Evolutionary conservation across 2,797 vertebrate genomes (phyloP).

Genomic region (Taenioides sp.): DNA sequence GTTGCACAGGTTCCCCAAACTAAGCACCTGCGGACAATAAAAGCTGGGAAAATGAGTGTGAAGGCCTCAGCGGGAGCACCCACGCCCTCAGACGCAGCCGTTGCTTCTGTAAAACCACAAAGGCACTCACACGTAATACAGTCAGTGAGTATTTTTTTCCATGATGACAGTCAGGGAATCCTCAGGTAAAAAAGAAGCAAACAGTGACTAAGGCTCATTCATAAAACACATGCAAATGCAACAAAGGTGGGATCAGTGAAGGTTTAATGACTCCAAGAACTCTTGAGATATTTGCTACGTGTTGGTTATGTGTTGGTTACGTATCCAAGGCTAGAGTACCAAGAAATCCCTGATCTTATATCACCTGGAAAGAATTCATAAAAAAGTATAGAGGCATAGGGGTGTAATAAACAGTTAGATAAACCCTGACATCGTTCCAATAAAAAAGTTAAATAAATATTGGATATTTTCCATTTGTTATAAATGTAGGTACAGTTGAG

Average conservation of each 20-base stretch:
- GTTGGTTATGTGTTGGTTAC: too few species aligned
- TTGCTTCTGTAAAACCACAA: conserved; percentile 22
- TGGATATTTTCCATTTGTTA: too few species aligned
- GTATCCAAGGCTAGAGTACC: too few species aligned
- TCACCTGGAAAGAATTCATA: too few species aligned
- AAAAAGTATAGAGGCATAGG: too few species aligned
- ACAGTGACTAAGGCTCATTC: not conserved
- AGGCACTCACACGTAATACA: conserved; percentile 9
- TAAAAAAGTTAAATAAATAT: too few species aligned
- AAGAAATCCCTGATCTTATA: too few species aligned
- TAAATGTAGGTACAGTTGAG: too few species aligned
- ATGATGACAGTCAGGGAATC: conserved; percentile 51
- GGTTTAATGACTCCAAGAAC: not conserved
- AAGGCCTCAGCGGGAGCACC: conserved; percentile 17
- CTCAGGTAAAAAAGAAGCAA: conserved; percentile 16
- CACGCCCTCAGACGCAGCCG: conserved; percentile 41
- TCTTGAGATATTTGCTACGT: too few species aligned
- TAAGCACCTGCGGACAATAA: conserved; percentile 34
- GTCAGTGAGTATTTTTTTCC: conserved; percentile 37
- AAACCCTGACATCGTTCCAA: too few species aligned
- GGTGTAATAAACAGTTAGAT: too few species aligned
- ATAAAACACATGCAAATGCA: conserved; percentile 6
- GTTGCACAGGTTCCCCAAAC: conserved; percentile 48
- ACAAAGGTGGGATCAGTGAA: not conserved
- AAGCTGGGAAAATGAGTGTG: conserved; percentile 31